Evolutionary conservation across 2,113 vertebrate species (phyloP).

Genomic region (Forbesichthys papilliferus): DNA sequence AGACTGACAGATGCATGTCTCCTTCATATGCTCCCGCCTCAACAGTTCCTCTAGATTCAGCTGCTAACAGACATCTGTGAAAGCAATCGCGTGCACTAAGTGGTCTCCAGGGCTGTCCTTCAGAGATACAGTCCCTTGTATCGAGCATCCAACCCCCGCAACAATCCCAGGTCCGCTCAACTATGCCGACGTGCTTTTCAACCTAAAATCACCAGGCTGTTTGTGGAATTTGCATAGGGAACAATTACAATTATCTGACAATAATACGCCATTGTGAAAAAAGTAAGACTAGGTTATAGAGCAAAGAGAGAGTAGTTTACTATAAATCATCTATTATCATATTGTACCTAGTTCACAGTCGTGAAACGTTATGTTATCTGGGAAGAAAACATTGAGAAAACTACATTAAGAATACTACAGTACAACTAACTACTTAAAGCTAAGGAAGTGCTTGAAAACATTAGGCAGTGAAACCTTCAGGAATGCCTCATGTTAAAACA

Average conservation of each 20-base stretch:
- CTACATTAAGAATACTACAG: neutral
- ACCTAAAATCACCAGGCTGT: too few relatives aligned
- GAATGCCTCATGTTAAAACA: slow-evolving; percentile 59
- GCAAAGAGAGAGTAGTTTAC: too few relatives aligned
- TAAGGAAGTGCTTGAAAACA: slow-evolving; percentile 36
- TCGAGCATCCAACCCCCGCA: slow-evolving; percentile 45
- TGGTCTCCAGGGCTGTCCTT: slow-evolving; percentile 39
- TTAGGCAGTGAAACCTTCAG: slow-evolving; percentile 5
- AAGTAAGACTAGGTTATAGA: too few relatives aligned
- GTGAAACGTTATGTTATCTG: slow-evolving; percentile 51
- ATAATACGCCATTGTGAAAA: too few relatives aligned
- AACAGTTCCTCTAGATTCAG: slow-evolving; percentile 32
- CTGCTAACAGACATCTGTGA: slow-evolving; percentile 57
- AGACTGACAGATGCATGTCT: slow-evolving; percentile 32
- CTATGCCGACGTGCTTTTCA: too few relatives aligned
- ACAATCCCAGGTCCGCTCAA: slow-evolving; percentile 27
- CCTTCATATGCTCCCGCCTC: slow-evolving; percentile 43
- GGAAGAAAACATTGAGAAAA: slow-evolving; percentile 37
- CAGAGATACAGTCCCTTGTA: slow-evolving; percentile 43
- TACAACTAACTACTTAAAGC: neutral
- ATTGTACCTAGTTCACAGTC: slow-evolving; percentile 21
- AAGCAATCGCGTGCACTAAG: slow-evolving; percentile 56
- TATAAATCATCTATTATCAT: neutral
- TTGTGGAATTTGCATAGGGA: too few relatives aligned
- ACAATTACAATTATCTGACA: too few relatives aligned